A percentile compares a stretch with the other conserved stretches of the same genome.
These are phyloP conservation scores for Craseonycteris thonglongyai DNA, from an alignment of 2,113 vertebrate genomes.

Conservation along the genomic window DNA sequence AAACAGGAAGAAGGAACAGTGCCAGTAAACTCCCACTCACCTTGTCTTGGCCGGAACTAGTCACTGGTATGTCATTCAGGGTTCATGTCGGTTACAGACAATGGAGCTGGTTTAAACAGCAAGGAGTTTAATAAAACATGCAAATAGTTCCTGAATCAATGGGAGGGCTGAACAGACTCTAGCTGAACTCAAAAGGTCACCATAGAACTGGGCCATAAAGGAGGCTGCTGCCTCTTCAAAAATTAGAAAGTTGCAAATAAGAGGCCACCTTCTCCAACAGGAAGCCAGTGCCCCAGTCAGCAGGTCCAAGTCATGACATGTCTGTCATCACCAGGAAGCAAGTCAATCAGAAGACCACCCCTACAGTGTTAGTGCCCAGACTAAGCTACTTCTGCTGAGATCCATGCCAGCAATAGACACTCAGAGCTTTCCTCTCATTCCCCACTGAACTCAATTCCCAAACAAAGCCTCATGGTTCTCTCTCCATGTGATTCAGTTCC, in stretches of 20 bases:
- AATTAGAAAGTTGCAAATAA: not conserved
- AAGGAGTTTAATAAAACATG: not conserved
- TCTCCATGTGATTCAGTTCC: not conserved
- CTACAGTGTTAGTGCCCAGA: accelerated
- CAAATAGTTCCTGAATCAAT: not conserved
- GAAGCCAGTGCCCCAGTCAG: not conserved
- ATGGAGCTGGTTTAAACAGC: not conserved
- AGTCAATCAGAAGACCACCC: not conserved
- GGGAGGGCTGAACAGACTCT: not conserved
- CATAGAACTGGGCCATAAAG: not conserved
- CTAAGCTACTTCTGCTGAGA: not conserved
- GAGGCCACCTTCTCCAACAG: not conserved
- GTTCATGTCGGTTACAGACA: not conserved
- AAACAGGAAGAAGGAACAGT: not conserved
- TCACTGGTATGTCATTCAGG: not conserved
- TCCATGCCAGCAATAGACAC: not conserved
- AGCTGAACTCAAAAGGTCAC: not conserved
- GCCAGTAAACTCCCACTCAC: not conserved
- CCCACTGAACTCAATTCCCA: not conserved
- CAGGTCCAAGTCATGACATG: not conserved
- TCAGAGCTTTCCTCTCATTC: too few species aligned
- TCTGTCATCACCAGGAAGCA: not conserved
- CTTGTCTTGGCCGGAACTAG: not conserved
- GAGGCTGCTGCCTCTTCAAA: not conserved
- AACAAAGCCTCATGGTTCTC: not conserved